Evolutionary conservation across 2,888 invertebrate species (phyloP), one percentile per base, ranked within the genome.

Genomic region (Lysandra bellargus): DNA sequence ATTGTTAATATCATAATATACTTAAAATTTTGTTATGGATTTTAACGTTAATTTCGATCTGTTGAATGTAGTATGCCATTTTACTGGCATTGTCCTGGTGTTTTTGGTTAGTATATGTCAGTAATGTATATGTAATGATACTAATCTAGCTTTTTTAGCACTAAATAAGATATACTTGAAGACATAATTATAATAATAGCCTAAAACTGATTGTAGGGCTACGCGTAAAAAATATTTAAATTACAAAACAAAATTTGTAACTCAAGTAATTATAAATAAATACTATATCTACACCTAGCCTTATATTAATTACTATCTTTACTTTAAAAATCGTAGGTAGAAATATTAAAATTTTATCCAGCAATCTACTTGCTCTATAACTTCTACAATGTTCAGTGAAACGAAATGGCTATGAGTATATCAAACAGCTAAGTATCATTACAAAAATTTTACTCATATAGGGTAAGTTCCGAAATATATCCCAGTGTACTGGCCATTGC

Each of bases 311-410:
- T 23, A 23, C 23, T 23, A 23, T 23, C 23, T 23, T 23, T 23
- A 23, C 23, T 23, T 23, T 23, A 23, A 23, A 23, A 23, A 23
- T 23, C 23, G 9, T 23, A 33, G 23, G 64, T 64, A 64, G 33
- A 23, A 33, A 69, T 69, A 33, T 69, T 33, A 69, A 69, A 33
- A 17, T 33, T 69, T 5, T 5, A 37, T 69, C 33, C 33, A 69
- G 33, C 14, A 37, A 17, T 12, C 57, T 69, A 69, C 1, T 17
- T 30, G 53, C 30, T 72, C 72, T 57, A 79, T 23, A 60, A 79
- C 78, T 81, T 87, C 87, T 88, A 89, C 78, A 85, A 93, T 93
- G 93, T 91, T 86, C 86, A 84, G 88, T 92, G 93, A 90, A 82
- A 87, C 88, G 91, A 89, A 89, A 93, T 93, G 93, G 89, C 82